phyloP scores from a whole-genome alignment of 2,797 vertebrate species.

The Botia kubotai region DNA sequence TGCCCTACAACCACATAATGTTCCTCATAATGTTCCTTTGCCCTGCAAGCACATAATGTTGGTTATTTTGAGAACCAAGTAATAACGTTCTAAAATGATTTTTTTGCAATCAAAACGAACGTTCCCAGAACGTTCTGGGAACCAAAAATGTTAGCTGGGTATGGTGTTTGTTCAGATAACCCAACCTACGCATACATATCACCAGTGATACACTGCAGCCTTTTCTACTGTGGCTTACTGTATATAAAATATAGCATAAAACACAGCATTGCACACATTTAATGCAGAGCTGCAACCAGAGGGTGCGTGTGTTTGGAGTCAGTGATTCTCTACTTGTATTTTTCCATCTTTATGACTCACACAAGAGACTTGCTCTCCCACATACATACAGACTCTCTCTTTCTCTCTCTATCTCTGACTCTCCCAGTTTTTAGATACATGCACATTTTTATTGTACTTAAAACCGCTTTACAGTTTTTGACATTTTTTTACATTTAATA shows the following conservation, averaged over 20 bases:
- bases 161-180: background rate
- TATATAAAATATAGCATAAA: background rate
- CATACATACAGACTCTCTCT: slow-evolving; percentile 15
- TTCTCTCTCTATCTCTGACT: background rate
- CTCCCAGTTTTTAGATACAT: background rate
- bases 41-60: too few species aligned
- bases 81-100: too few species aligned
- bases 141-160: too few species aligned
- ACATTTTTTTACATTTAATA: background rate
- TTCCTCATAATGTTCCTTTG: too few species aligned
- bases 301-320: slow-evolving; percentile 32
- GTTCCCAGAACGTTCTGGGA: too few species aligned
- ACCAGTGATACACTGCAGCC: background rate
- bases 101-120: too few species aligned
- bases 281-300: slow-evolving; percentile 24
- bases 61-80: too few species aligned
- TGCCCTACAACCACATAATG: background rate
- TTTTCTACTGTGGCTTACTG: background rate
- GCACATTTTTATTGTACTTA: background rate
- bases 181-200: background rate
- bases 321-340: slow-evolving; percentile 62
- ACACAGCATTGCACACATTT: slow-evolving; percentile 16
- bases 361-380: slow-evolving; percentile 32
- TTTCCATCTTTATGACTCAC: slow-evolving; percentile 55
- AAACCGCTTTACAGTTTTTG: too few species aligned